Evolutionary conservation across 2,797 vertebrate species (phyloP).

Genomic region (Alectoris magna): DNA sequence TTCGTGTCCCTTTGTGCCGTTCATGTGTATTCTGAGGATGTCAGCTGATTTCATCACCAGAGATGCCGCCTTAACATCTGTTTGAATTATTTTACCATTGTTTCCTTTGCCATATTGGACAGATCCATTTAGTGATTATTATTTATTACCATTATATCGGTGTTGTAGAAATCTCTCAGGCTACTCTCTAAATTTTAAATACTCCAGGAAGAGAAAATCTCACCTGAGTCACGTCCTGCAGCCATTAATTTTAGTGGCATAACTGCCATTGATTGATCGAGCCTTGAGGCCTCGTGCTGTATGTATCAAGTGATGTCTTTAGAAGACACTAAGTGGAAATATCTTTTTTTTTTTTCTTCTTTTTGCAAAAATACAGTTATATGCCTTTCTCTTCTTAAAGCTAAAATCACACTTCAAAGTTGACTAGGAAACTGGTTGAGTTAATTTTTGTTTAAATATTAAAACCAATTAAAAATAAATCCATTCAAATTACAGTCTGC

Average conservation of each 20-base stretch:
- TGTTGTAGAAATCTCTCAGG: background rate
- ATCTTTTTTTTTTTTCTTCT: background rate
- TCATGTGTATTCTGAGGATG: background rate
- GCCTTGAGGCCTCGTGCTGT: background rate
- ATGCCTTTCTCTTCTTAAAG: background rate
- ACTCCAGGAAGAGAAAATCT: background rate
- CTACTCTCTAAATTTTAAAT: conserved; percentile 50
- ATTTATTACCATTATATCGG: conserved; percentile 36
- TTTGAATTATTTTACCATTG: background rate
- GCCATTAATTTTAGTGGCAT: conserved; percentile 17
- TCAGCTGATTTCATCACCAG: background rate
- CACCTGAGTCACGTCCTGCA: background rate
- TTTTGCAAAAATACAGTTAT: background rate
- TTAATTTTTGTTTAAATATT: background rate
- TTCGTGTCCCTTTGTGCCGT: background rate
- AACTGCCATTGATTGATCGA: conserved; percentile 9
- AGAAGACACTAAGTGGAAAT: background rate
- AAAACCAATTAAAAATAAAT: background rate
- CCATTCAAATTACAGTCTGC: background rate
- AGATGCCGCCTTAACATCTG: background rate
- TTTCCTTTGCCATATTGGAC: background rate
- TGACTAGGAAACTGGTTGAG: background rate
- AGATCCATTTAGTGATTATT: background rate
- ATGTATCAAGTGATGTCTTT: background rate
- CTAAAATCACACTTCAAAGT: background rate